Conservation (phyloP, 2,797 vertebrate genomes). For the Channa striata region DNA sequence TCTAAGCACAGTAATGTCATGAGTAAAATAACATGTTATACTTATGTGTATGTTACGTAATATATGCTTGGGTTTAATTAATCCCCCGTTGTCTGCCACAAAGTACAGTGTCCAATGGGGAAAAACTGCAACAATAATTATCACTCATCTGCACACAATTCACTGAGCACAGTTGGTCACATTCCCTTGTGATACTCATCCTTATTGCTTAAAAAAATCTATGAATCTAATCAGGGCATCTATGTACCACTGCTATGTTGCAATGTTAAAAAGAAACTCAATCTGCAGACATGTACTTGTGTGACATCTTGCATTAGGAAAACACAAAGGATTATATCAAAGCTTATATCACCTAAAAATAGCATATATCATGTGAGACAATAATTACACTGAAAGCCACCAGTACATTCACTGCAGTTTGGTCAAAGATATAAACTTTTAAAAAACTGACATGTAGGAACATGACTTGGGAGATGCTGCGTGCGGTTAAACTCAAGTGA, state of each 20-base stretch:
- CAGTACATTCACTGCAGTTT: too few relatives aligned
- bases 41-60: constrained; percentile 2
- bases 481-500: too few relatives aligned
- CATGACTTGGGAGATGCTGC: not conserved
- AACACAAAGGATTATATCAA: too few relatives aligned
- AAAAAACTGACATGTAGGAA: too few relatives aligned
- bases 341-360: too few relatives aligned
- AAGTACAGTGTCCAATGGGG: constrained; percentile 11
- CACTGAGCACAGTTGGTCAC: constrained; percentile 21
- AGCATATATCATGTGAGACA: too few relatives aligned
- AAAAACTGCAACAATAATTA: constrained; percentile 36
- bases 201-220: constrained; percentile 9
- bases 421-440: too few relatives aligned
- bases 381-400: too few relatives aligned
- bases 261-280: not conserved
- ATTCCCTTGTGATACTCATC: constrained; percentile 6
- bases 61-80: constrained; percentile 25
- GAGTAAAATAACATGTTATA: not conserved
- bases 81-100: constrained; percentile 16
- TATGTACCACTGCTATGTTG: not conserved
- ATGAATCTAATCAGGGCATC: constrained; percentile 10
- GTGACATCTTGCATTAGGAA: not conserved
- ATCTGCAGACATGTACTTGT: not conserved
- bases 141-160: constrained; percentile 11
- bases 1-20: constrained; percentile 1